These are phyloP conservation scores for Cryptocephalus moraei DNA, from an alignment of 2,888 invertebrate genomes.

Conservation along the genomic window DNA sequence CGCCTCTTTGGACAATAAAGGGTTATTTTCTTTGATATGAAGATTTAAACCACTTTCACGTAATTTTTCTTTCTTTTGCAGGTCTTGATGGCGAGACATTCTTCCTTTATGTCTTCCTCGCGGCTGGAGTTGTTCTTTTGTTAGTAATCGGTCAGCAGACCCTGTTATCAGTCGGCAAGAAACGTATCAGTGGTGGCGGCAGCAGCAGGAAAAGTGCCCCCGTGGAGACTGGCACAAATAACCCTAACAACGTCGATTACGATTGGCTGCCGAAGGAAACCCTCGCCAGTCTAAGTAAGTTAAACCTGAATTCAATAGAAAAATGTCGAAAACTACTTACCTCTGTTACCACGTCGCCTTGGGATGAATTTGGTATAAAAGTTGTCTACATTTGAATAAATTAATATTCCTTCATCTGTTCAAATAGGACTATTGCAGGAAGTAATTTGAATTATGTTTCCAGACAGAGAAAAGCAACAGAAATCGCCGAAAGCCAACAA, in stretches of 20 bases:
- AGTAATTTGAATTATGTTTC: conserved; percentile 12
- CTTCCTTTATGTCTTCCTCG: conserved; percentile 93
- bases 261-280: conserved; percentile 96
- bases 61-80: conserved; percentile 13
- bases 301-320: too few species aligned
- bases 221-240: conserved; percentile 86
- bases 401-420: neutral
- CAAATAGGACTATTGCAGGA: neutral
- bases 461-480: conserved; percentile 29
- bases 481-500: conserved; percentile 38
- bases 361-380: too few species aligned
- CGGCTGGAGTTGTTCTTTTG: conserved; percentile 77
- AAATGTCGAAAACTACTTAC: too few species aligned
- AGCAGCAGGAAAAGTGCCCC: conserved; percentile 45
- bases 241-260: conserved; percentile 87
- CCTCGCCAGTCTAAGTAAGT: conserved; percentile 73
- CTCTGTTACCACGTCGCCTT: too few species aligned
- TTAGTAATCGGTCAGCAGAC: conserved; percentile 85
- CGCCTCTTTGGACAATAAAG: too few species aligned
- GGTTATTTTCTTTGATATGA: too few species aligned
- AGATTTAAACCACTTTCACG: too few species aligned
- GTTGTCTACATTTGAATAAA: neutral
- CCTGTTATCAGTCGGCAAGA: conserved; percentile 72
- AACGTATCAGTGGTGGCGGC: conserved; percentile 39
- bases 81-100: conserved; percentile 95